Percentiles rank a stretch among this genome's conserved stretches.
These are phyloP conservation scores for Neodiprion lecontei DNA, from an alignment of 1,140 invertebrate species.

Conservation along the genomic window DNA sequence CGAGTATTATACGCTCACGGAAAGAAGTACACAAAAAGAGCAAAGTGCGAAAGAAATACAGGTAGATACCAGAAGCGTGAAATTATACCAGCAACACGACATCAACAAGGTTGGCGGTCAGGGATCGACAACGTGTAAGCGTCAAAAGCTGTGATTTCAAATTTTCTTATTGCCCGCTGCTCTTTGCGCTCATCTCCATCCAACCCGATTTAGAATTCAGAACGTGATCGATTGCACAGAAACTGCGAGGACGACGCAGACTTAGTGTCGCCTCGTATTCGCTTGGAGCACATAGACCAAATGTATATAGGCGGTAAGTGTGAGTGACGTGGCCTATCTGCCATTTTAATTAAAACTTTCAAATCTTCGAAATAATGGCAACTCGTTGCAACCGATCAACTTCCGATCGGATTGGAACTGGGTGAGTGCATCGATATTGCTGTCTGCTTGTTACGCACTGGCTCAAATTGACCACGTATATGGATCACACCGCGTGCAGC, in stretches of 20 bases:
- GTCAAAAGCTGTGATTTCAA: background rate
- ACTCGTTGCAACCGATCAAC: background rate
- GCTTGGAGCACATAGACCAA: no score
- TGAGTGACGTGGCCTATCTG: background rate
- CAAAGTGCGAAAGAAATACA: no score
- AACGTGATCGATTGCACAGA: conserved; percentile 44
- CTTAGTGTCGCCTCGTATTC: no score
- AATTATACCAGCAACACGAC: background rate
- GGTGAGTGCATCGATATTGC: conserved; percentile 20
- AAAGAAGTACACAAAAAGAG: background rate
- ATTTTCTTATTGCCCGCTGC: background rate
- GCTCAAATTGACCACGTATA: background rate
- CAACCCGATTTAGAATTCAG: conserved; percentile 38
- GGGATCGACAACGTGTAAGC: background rate
- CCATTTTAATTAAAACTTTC: conserved; percentile 44
- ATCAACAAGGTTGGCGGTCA: background rate
- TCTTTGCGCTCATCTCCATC: no score
- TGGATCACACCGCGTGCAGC: background rate
- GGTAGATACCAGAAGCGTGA: background rate
- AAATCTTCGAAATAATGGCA: conserved; percentile 30
- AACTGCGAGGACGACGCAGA: conserved; percentile 18
- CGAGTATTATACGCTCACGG: no score
- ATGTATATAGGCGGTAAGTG: no score
- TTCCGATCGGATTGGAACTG: background rate
- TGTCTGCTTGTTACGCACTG: background rate